Evolutionary conservation across 2,797 vertebrate genomes (phyloP).

Genomic region (Phataginus tricuspis): DNA sequence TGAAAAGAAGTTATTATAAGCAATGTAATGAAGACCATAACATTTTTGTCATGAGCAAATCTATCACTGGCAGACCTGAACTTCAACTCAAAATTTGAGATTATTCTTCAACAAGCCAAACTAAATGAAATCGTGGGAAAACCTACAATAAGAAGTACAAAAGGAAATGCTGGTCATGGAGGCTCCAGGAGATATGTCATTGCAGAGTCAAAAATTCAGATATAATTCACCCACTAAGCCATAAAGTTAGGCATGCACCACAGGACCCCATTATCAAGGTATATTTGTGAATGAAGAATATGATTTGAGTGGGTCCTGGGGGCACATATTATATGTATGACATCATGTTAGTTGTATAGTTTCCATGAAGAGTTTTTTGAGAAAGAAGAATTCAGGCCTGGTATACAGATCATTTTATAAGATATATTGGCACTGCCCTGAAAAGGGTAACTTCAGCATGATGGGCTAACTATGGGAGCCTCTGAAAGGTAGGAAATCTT

Average conservation of each 20-base stretch:
- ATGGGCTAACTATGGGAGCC: too few species aligned
- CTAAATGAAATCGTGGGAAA: not conserved
- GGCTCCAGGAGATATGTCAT: not conserved
- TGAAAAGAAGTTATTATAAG: slow-evolving; percentile 81
- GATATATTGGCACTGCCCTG: rapidly evolving
- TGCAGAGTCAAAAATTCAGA: not conserved
- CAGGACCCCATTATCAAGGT: not conserved
- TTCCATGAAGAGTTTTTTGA: not conserved
- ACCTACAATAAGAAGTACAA: rapidly evolving
- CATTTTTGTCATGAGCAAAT: slow-evolving; percentile 74
- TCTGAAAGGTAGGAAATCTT: not conserved
- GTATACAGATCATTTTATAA: not conserved
- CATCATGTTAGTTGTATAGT: not conserved
- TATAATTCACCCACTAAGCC: not conserved
- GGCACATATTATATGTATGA: rapidly evolving
- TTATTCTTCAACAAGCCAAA: slow-evolving; percentile 76
- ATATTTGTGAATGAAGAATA: not conserved
- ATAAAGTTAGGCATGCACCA: not conserved
- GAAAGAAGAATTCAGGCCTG: not conserved
- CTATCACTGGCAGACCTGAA: slow-evolving; percentile 62
- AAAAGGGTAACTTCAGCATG: not conserved
- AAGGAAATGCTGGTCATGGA: not conserved
- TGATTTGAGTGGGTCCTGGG: not conserved
- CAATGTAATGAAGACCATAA: slow-evolving; percentile 71
- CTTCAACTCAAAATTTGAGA: slow-evolving; percentile 76